These are phyloP conservation scores for Cygnus buccinator DNA, from an alignment of 2,113 vertebrate genomes.

Conservation along the genomic window DNA sequence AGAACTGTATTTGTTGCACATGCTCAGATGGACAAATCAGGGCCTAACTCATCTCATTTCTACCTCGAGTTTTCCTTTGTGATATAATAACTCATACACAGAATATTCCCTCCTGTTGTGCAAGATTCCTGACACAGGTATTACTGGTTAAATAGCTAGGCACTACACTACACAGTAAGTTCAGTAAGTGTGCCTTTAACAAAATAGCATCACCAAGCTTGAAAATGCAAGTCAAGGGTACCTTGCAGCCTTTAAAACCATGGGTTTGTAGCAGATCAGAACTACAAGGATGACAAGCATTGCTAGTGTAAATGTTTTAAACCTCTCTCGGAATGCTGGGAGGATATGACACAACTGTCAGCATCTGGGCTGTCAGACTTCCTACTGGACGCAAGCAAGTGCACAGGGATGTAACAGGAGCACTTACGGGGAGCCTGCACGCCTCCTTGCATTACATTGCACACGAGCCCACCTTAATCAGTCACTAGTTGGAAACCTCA, in stretches of 20 bases:
- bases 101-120: not conserved
- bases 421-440: accelerated
- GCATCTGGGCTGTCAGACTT: not conserved
- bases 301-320: not conserved
- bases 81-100: not conserved
- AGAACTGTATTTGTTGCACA: not conserved
- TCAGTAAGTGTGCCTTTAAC: not conserved
- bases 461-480: accelerated
- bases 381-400: not conserved
- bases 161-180: not conserved
- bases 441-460: not conserved
- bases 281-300: not conserved
- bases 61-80: not conserved
- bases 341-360: not conserved
- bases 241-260: not conserved
- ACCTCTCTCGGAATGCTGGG: not conserved
- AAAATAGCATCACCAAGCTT: not conserved
- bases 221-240: not conserved
- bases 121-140: not conserved
- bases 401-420: not conserved
- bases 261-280: not conserved
- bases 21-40: not conserved
- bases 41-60: not conserved
- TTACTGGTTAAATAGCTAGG: not conserved
- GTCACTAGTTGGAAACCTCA: not conserved